Evolutionary conservation across 2,888 invertebrate species (phyloP), one percentile per base, ranked within the genome.

Genomic region (Leptinotarsa peninsularis): DNA sequence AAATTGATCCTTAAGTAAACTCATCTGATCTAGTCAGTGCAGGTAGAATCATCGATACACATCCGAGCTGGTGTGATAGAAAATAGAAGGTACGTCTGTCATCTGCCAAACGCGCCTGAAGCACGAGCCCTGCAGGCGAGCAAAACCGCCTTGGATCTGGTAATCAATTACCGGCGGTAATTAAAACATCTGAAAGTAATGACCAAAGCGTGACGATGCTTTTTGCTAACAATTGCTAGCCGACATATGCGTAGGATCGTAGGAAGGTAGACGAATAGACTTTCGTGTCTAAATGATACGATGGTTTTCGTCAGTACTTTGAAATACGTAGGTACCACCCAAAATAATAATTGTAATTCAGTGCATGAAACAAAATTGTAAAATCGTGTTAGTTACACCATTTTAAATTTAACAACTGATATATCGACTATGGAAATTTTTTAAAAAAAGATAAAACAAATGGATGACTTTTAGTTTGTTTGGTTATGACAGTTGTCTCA

Each of bases 171-270:
- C 83, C 76, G 74, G 72, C 81, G 82, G 84, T 85, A 86, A 86
- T 86, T 86, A 86, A 86, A 86, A 85, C 85, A 85, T 86, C 84
- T 82, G 82, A 85, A 78, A 79, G 84, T 86, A 86, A 86, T 85
- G 86, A 85, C 83, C 81, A 80, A 82, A 86, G 84, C 86, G 85
- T 86, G 86, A 86, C 86, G 82, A 75, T 79, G 85, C 85, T 82
- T 83, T 84, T 83, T 80, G 82, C 81, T 76, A 81, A 82, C 82
- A 82, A 82, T 82, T 77, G 81, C 77, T 74, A 49, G 74, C 73
- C 67, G 71, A 78, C 78, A 78, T 78, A 76, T 78, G 78, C 71
- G n/a, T 27, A 43, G 63, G 33, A 63, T 43, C 63, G 63, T 43
- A 43, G 63, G 58, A 58, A 58, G 15, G 23, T 23, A 23, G 21